A percentile compares a stretch with the other conserved stretches of the same genome.
Conservation (phyloP, 35 echinoderm and acorn worm species). For the Diadema setosum region DNA sequence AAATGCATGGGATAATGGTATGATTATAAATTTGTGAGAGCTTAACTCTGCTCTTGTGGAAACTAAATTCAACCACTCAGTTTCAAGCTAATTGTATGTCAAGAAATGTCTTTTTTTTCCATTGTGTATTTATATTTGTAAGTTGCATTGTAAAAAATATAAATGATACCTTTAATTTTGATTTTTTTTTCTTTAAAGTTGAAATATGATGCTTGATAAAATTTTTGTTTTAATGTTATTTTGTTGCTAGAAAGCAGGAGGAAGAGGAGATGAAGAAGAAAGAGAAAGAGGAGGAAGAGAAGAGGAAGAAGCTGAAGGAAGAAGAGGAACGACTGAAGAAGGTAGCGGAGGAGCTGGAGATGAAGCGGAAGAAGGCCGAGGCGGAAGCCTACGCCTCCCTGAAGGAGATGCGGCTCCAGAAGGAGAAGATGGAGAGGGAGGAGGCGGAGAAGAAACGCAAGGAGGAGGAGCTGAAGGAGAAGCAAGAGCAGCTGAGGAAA, state of each 20-base stretch:
- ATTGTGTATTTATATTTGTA: no score
- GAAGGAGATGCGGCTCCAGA: not conserved
- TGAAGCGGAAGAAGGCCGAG: not conserved
- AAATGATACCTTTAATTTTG: no score
- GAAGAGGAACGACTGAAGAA: constrained; percentile 6
- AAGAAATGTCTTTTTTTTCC: no score
- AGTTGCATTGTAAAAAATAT: no score
- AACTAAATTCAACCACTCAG: no score
- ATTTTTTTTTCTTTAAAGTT: no score
- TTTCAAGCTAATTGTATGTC: no score
- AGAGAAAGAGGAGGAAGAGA: not conserved
- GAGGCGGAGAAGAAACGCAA: constrained; percentile 10
- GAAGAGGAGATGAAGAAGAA: not conserved
- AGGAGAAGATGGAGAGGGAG: not conserved
- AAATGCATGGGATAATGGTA: no score
- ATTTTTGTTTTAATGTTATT: no score
- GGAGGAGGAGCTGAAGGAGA: constrained; percentile 8
- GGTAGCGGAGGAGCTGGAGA: not conserved
- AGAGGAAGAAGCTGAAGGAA: not conserved
- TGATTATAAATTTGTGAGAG: no score
- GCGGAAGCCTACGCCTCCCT: not conserved
- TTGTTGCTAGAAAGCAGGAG: not conserved
- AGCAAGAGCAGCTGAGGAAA: not conserved
- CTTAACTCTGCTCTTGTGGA: no score
- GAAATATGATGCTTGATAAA: no score